Conservation (phyloP, 2,888 invertebrate genomes). For the Phengaris arion region DNA sequence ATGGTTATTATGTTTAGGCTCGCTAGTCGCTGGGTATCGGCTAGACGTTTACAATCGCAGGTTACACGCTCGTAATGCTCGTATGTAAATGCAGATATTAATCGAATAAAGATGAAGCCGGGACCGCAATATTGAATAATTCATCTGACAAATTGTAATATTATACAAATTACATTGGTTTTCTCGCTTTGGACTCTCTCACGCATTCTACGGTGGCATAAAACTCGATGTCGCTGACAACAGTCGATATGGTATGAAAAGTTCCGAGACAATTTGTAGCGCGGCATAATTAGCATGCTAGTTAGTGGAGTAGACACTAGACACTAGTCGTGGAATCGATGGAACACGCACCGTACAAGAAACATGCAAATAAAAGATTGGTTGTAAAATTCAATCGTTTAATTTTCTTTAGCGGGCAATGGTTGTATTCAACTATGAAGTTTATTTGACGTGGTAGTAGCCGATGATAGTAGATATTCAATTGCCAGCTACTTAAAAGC, state of each 20-base stretch:
- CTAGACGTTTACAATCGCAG: constrained; percentile 26
- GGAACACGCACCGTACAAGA: neutral
- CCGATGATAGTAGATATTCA: neutral
- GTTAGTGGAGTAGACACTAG: neutral
- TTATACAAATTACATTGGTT: constrained; percentile 69
- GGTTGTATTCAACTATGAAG: neutral
- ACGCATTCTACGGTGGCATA: constrained; percentile 28
- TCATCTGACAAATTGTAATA: constrained; percentile 72
- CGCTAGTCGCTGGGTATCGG: neutral
- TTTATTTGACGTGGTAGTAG: neutral
- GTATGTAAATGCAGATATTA: constrained; percentile 40
- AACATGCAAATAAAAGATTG: neutral
- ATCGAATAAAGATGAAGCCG: constrained; percentile 60
- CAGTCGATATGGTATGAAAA: constrained; percentile 1
- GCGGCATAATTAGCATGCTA: constrained; percentile 2
- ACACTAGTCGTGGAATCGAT: constrained; percentile 6
- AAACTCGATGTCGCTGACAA: constrained; percentile 16
- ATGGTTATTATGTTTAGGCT: constrained; percentile 16
- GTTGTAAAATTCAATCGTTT: neutral
- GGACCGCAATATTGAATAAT: constrained; percentile 66
- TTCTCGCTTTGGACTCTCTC: constrained; percentile 57
- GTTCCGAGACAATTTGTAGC: constrained; percentile 10
- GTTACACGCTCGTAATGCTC: constrained; percentile 31
- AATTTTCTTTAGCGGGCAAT: constrained; percentile 1
- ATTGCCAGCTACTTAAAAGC: no score